Evolutionary conservation across 2,888 invertebrate species (phyloP), one percentile per base, ranked within the genome.

Genomic region (Piscicola geometra): DNA sequence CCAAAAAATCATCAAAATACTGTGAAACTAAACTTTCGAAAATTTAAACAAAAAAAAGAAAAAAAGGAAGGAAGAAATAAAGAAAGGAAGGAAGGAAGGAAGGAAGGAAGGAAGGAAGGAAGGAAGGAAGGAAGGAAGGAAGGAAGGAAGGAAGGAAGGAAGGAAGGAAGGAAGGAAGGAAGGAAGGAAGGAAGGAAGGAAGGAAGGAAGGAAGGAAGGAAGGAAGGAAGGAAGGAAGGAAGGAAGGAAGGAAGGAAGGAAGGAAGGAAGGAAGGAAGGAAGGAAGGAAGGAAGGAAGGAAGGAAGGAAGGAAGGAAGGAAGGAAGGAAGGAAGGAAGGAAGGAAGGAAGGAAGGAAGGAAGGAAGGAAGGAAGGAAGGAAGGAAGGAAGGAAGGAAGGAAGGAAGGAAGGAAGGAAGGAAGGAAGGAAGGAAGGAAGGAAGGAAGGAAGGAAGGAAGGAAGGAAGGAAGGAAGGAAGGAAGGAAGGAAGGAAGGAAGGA

Each of bases 161-260:
- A 52, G 52, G 71, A 52, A 25, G 32, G 71, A 71, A 52, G 52
- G 71, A 71, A 52, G 52, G 47, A 52, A 33, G n/a, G 50, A 52
- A 33, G n/a, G 50, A 71, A 52, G 25, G 64, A 73, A 28, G 1
- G 30, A 72, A 9, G 18, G 25, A 72, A 5, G 28, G 72, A 60
- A 30, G 18, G 52, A 50, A 66, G 28, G 28, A 66, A 66, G 25
- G 25, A 30, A 70, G 25, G 71, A 70, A 35, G 47, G 36, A 70
- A 41, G n/a, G 41, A 70, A 68, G n/a, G 28, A 35, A 9, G 47
- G 71, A 70, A 9, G 36, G 25, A 3, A 28, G 25, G 28, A 33
- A 70, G 47, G 18, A 36, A 25, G 60, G 60, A 30, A 28, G 47
- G 5, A 21, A 32, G 12, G 33, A 9, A 12, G 9, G 35, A 18